Conservation (phyloP, 2,797 vertebrate species). For the Staurois parvus region DNA sequence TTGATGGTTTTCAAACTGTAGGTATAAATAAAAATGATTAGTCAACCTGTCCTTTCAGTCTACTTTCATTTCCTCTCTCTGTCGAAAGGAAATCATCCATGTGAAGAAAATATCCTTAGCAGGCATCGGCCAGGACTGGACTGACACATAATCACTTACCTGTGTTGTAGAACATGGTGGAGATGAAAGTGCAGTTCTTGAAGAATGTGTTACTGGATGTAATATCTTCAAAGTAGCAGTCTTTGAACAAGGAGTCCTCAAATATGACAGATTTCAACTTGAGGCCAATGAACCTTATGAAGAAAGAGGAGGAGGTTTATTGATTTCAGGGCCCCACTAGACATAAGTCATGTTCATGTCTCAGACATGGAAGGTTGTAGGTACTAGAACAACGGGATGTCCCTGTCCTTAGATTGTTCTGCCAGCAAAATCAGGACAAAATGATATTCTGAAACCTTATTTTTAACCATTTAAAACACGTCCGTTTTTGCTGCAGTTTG, state of each 20-base stretch:
- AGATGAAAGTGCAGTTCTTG: slow-evolving; percentile 95
- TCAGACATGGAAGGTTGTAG: background rate
- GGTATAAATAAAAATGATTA: no score
- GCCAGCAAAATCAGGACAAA: no score
- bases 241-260: slow-evolving; percentile 93
- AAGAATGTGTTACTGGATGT: slow-evolving; percentile 98
- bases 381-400: background rate
- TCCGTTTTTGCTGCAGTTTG: no score
- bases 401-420: background rate
- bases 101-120: no score
- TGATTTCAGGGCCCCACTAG: background rate
- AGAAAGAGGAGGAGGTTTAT: background rate
- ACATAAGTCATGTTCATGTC: background rate
- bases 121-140: no score
- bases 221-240: slow-evolving; percentile 96
- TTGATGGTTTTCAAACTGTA: no score
- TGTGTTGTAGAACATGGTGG: slow-evolving; percentile 95
- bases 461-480: no score
- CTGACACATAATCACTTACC: slow-evolving; percentile 72
- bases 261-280: slow-evolving; percentile 95
- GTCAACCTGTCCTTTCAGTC: no score
- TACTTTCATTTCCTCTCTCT: background rate
- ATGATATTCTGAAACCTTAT: no score
- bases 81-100: background rate
- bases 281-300: slow-evolving; percentile 88